These are phyloP conservation scores for Perca schrenkii DNA, from an alignment of 2,113 vertebrate species.

Conservation along the genomic window DNA sequence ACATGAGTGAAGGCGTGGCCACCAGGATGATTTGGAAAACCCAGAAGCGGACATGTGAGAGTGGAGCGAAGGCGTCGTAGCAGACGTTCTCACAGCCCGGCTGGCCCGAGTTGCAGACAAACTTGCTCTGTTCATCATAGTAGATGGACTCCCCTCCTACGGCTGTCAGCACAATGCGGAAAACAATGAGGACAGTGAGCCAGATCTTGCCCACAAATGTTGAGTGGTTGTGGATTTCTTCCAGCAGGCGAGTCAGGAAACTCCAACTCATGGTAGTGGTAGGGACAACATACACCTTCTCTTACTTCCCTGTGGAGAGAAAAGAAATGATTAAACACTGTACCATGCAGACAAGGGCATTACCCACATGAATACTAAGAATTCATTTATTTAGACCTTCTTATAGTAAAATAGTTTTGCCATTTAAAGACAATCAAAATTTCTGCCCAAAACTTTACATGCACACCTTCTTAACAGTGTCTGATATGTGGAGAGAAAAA, in stretches of 20 bases:
- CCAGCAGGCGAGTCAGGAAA: conserved; percentile 94
- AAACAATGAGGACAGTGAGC: conserved; percentile 92
- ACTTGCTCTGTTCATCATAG: conserved; percentile 96
- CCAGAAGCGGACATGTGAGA: conserved; percentile 96
- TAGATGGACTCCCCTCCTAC: conserved; percentile 97
- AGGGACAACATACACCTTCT: conserved; percentile 42
- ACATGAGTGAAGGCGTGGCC: conserved; percentile 92
- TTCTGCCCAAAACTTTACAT: background rate
- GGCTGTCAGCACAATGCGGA: conserved; percentile 94
- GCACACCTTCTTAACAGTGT: background rate
- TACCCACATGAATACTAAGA: background rate
- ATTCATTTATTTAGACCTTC: background rate
- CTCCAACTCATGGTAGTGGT: conserved; percentile 93
- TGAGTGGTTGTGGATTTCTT: conserved; percentile 98
- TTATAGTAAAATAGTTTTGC: conserved; percentile 27
- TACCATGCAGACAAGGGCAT: background rate
- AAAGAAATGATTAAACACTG: conserved; percentile 9
- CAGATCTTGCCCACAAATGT: conserved; percentile 98
- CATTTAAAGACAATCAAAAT: conserved; percentile 25
- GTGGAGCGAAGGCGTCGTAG: conserved; percentile 93
- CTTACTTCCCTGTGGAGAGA: conserved; percentile 60
- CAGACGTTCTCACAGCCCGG: conserved; percentile 96
- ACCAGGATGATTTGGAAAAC: conserved; percentile 96
- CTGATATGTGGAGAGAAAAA: background rate
- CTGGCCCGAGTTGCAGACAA: conserved; percentile 94